A percentile compares a stretch with the other conserved stretches of the same genome.
Conservation (phyloP, 2,888 invertebrate species). For the Ichneumoninae sp. region DNA sequence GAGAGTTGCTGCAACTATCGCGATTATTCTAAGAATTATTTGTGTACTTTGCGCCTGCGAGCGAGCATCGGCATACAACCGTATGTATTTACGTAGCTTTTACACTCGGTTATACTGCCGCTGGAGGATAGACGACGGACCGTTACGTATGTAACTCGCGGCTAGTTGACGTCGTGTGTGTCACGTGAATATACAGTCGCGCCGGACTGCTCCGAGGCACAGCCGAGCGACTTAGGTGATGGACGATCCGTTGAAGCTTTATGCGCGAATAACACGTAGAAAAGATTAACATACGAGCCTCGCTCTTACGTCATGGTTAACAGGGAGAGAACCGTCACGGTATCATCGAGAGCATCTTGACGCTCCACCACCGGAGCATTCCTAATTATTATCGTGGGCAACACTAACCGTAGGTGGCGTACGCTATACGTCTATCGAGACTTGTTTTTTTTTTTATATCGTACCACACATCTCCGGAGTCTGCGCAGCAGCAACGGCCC, state of each 20-base stretch:
- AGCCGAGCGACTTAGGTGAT: slow-evolving; percentile 56
- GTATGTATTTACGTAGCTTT: slow-evolving; percentile 43
- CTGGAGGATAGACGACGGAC: slow-evolving; percentile 42
- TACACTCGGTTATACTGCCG: slow-evolving; percentile 21
- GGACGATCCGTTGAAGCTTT: slow-evolving; percentile 55
- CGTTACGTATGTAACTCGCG: slow-evolving; percentile 50
- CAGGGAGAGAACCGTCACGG: slow-evolving; percentile 55
- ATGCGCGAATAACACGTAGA: slow-evolving; percentile 56
- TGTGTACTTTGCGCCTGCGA: slow-evolving; percentile 37
- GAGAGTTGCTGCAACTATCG: slow-evolving; percentile 2
- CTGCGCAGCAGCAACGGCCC: slow-evolving; percentile 12
- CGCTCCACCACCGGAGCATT: slow-evolving; percentile 51
- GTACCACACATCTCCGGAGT: neutral
- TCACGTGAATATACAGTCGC: slow-evolving; percentile 32
- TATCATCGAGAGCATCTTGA: slow-evolving; percentile 76
- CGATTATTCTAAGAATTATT: slow-evolving; percentile 58
- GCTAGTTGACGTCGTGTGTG: slow-evolving; percentile 58
- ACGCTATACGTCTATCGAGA: slow-evolving; percentile 37
- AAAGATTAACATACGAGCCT: slow-evolving; percentile 69
- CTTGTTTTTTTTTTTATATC: neutral
- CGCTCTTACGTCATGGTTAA: slow-evolving; percentile 71
- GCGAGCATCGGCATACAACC: neutral
- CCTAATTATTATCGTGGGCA: slow-evolving; percentile 60
- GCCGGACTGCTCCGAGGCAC: slow-evolving; percentile 17
- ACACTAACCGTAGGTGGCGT: slow-evolving; percentile 47